phyloP scores from a whole-genome alignment of 2,797 vertebrate genomes.

The Brachymystax lenok region DNA sequence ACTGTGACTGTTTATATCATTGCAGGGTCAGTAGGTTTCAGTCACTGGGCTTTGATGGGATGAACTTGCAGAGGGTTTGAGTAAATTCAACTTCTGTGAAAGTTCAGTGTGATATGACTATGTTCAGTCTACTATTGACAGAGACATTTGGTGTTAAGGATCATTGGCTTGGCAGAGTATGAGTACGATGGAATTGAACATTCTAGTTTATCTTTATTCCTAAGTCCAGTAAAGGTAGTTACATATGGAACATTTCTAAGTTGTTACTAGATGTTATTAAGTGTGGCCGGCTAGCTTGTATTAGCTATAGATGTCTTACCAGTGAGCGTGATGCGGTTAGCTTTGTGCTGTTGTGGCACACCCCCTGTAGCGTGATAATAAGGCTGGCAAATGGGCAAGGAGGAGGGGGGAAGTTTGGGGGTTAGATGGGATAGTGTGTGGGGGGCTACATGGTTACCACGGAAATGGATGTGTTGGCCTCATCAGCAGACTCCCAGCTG shows the following conservation, averaged over 20 bases:
- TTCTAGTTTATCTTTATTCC: not conserved
- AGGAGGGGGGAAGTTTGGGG: not conserved
- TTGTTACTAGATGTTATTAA: not conserved
- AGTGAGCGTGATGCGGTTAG: slow-evolving; percentile 24
- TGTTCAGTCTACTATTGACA: not conserved
- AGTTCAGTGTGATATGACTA: slow-evolving; percentile 39
- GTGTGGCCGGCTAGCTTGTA: not conserved
- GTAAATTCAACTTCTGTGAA: slow-evolving; percentile 30
- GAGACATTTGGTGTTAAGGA: slow-evolving; percentile 23
- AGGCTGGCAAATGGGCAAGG: slow-evolving; percentile 47
- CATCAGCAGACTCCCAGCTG: slow-evolving; percentile 84
- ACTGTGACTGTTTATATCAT: slow-evolving; percentile 13
- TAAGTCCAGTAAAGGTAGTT: not conserved
- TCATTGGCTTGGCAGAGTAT: not conserved
- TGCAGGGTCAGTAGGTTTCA: slow-evolving; percentile 36
- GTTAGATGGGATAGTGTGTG: slow-evolving; percentile 27
- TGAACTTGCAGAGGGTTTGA: slow-evolving; percentile 30
- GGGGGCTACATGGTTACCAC: slow-evolving; percentile 74
- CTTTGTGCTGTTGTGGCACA: slow-evolving; percentile 40
- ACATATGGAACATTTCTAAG: not conserved
- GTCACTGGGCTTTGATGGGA: slow-evolving; percentile 38
- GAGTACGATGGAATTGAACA: not conserved
- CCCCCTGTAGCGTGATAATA: slow-evolving; percentile 52
- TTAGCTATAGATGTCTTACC: not conserved
- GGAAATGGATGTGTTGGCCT: slow-evolving; percentile 86